phyloP scores from a whole-genome alignment of 2,797 vertebrate species.

The Gymnocypris eckloni region DNA sequence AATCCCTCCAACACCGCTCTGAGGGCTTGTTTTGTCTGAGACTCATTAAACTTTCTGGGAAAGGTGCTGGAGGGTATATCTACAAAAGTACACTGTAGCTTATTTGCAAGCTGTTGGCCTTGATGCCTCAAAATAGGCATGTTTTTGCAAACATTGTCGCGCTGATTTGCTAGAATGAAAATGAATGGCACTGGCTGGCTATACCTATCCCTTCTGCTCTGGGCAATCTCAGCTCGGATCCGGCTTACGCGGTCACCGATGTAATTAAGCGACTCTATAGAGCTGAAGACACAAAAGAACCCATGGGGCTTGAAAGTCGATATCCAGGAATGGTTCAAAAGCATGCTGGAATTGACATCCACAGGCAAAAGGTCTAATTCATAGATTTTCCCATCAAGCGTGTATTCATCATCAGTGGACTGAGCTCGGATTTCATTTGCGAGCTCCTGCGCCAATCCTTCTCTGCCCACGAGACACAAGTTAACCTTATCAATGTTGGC shows the following conservation, averaged over 20 bases:
- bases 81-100: constrained; percentile 97
- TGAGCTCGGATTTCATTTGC: constrained; percentile 98
- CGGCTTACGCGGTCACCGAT: constrained; percentile 95
- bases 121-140: constrained; percentile 97
- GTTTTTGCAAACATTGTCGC: constrained; percentile 93
- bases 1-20: constrained; percentile 92
- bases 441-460: constrained; percentile 95
- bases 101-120: constrained; percentile 97
- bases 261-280: constrained; percentile 95
- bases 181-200: constrained; percentile 92
- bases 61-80: constrained; percentile 93
- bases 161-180: constrained; percentile 95
- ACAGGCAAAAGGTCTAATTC: constrained; percentile 94
- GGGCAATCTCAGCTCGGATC: constrained; percentile 91
- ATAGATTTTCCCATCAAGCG: constrained; percentile 98
- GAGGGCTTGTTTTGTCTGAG: constrained; percentile 96
- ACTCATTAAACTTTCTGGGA: constrained; percentile 96
- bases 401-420: constrained; percentile 98
- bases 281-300: constrained; percentile 98
- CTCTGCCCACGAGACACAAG: constrained; percentile 95
- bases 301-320: constrained; percentile 95
- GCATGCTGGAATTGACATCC: constrained; percentile 92
- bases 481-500: constrained; percentile 97
- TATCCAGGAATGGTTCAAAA: constrained; percentile 92
- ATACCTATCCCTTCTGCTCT: constrained; percentile 91